Evolutionary conservation across 2,113 vertebrate genomes (phyloP).

Genomic region (Formicarius rufipectus): DNA sequence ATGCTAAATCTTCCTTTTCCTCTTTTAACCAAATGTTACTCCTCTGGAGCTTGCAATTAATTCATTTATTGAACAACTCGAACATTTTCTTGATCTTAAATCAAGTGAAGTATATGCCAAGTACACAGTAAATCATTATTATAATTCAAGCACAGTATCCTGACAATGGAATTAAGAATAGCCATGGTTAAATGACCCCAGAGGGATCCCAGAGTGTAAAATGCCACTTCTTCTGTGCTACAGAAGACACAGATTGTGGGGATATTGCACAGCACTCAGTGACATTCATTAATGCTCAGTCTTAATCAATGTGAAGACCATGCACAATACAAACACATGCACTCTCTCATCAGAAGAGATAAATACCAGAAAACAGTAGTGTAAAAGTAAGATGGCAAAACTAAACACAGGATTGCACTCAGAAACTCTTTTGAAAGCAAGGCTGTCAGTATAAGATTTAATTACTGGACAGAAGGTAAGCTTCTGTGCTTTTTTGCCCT

Average conservation of each 20-base stretch:
- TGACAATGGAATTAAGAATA: neutral
- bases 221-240: neutral
- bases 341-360: neutral
- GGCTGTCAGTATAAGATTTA: neutral
- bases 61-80: neutral
- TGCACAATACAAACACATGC: neutral
- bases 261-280: neutral
- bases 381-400: neutral
- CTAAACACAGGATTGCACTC: neutral
- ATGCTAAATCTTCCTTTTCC: neutral
- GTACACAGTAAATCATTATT: neutral
- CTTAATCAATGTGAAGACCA: constrained; percentile 9
- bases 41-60: neutral
- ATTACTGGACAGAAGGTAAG: neutral
- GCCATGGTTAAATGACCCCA: neutral
- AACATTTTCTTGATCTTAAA: neutral
- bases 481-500: neutral
- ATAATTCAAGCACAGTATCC: neutral
- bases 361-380: neutral
- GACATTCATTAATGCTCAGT: constrained; percentile 7
- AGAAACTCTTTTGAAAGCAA: neutral
- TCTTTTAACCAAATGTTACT: neutral
- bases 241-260: neutral
- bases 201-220: neutral
- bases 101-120: neutral